Conservation (phyloP, 2,797 vertebrate species). For the Cossypha heuglini region DNA sequence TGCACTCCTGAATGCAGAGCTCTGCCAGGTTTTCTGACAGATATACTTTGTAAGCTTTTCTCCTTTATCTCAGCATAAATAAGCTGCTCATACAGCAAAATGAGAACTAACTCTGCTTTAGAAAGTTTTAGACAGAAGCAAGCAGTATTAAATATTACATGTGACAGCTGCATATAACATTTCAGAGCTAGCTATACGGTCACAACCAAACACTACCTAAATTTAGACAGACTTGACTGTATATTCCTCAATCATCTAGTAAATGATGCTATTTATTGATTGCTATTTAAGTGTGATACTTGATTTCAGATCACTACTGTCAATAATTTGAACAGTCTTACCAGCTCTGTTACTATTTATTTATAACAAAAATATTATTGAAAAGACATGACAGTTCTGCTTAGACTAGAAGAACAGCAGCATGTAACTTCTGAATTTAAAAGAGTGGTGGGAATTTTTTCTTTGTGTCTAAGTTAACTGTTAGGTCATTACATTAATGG, state of each 20-base stretch:
- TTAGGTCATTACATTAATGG: not conserved
- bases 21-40: not conserved
- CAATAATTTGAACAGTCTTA: not conserved
- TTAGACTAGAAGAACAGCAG: not conserved
- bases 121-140: not conserved
- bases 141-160: not conserved
- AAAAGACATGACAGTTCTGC: not conserved
- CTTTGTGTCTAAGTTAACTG: not conserved
- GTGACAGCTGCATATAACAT: not conserved
- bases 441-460: not conserved
- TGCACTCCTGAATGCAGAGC: not conserved
- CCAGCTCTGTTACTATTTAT: not conserved
- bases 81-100: not conserved
- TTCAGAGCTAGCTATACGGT: not conserved
- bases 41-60: not conserved
- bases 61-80: not conserved
- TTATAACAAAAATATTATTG: not conserved
- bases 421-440: not conserved
- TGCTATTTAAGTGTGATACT: not conserved
- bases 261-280: not conserved
- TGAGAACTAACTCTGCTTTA: not conserved
- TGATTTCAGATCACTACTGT: not conserved
- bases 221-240: not conserved
- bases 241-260: not conserved
- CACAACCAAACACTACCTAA: not conserved